phyloP scores from a whole-genome alignment of 2,113 vertebrate species.

The Benitochromis conjunctus region DNA sequence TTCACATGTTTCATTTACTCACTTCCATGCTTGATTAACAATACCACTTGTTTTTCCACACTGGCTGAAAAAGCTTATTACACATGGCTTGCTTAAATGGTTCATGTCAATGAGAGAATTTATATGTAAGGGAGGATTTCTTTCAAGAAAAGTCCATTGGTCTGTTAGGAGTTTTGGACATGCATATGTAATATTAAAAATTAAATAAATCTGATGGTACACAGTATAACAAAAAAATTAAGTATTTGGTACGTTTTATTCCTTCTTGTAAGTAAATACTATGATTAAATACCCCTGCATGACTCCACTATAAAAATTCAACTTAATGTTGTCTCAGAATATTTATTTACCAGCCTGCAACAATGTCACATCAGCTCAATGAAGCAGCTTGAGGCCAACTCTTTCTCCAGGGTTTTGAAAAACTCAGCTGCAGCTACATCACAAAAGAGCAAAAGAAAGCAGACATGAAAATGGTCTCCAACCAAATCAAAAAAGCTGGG shows the following conservation, averaged over 20 bases:
- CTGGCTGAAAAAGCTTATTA: not conserved
- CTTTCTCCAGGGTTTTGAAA: conserved; percentile 19
- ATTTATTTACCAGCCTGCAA: conserved; percentile 9
- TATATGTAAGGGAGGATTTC: not conserved
- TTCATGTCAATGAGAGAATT: not conserved
- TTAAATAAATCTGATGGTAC: not conserved
- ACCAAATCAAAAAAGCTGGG: not conserved
- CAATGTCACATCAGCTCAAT: conserved; percentile 25
- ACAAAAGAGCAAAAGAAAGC: not conserved
- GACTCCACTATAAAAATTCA: not conserved
- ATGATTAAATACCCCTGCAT: not conserved
- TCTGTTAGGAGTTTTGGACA: not conserved
- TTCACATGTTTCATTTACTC: not conserved
- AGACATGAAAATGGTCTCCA: not conserved
- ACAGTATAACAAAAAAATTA: not conserved
- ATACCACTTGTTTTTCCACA: not conserved
- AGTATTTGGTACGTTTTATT: not conserved
- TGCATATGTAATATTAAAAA: not conserved
- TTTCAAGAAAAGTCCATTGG: not conserved
- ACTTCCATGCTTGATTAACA: conserved; percentile 1
- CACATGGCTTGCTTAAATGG: not conserved
- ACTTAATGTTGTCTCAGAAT: not conserved
- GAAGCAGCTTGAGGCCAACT: conserved; percentile 3
- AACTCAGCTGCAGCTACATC: conserved; percentile 7
- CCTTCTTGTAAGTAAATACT: not conserved